Evolutionary conservation across 2,797 vertebrate genomes (phyloP), one percentile per base, ranked within the genome.

Genomic region (Argentina silus): DNA sequence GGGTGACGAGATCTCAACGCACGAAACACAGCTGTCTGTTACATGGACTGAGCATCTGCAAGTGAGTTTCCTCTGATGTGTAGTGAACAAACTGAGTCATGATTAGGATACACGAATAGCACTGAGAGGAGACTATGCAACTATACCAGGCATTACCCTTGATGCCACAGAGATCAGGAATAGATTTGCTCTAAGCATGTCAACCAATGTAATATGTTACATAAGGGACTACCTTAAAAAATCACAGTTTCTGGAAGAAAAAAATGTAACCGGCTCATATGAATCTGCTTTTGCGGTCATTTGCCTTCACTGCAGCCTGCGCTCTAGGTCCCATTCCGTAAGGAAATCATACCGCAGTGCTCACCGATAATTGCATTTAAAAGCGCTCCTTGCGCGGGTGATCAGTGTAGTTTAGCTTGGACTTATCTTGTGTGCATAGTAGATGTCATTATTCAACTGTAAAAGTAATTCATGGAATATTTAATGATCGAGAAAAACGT

Each of bases 381-480:
- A 69, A 69, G 17, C 60, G 47, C 27, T 69, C 43, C 62, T 65
- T 67, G 67, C 42, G 66, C 67, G 55, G 17, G 55, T 74, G 14
- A 9, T 59, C 9, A 36, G 27, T 36, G 27, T 36, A 36, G 27
- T 66, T 27, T 51, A 61, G 11, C 75, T 69, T 27, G 48, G 21
- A 56, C 1, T 51, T 50, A 43, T n/a, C 73, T 69, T 4, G 57
- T 62, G 68, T 15, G 67, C 65, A 73, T 55, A 70, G 8, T 23
- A 15, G 8, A 21, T 53, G 45, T 73, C 71, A 44, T 76, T 19
- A 11, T 23, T 67, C 15, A 5, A n/a, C 1, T 6, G 9, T 42
- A n/a, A 77, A 85, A 87, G 87, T 88, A 55, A 50, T 59, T 67
- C 79, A 77, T 85, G 73, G 67, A 73, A 84, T 80, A 85, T 87